Conservation (phyloP, 2,888 invertebrate genomes). For the Bugula neritina region DNA sequence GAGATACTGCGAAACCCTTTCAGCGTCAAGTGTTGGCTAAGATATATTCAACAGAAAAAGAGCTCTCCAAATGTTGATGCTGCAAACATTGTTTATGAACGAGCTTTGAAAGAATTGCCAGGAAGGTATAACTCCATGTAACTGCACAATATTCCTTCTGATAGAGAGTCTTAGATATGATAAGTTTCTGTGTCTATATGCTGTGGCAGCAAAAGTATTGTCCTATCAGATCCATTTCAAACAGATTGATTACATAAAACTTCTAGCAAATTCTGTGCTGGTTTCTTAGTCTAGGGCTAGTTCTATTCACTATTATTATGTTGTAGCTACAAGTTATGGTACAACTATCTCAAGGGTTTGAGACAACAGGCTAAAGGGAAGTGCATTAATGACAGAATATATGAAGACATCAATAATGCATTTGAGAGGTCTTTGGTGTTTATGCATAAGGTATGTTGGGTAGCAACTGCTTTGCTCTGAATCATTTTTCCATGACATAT, state of each 20-base stretch:
- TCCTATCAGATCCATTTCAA: too few species aligned
- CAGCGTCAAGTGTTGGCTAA: slow-evolving; percentile 95
- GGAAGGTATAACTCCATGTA: slow-evolving; percentile 82
- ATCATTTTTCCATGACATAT: too few species aligned
- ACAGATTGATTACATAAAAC: too few species aligned
- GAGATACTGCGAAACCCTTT: slow-evolving; percentile 95
- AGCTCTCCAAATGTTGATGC: slow-evolving; percentile 64
- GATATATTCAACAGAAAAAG: slow-evolving; percentile 94
- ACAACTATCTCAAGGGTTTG: slow-evolving; percentile 81
- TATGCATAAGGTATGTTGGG: slow-evolving; percentile 76
- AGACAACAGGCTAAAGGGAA: slow-evolving; percentile 72
- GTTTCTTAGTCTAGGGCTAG: too few species aligned
- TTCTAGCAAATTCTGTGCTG: too few species aligned
- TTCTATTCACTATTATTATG: too few species aligned
- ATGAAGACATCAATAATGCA: slow-evolving; percentile 89
- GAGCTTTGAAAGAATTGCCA: slow-evolving; percentile 90
- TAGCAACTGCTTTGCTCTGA: too few species aligned
- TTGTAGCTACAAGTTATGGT: slow-evolving; percentile 86
- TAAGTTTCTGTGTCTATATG: too few species aligned
- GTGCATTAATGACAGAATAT: slow-evolving; percentile 76
- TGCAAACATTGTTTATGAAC: slow-evolving; percentile 87
- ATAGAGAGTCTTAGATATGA: too few species aligned
- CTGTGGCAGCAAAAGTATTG: too few species aligned
- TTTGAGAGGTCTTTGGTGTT: slow-evolving; percentile 94
- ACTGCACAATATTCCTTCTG: too few species aligned